Evolutionary conservation across 2,888 invertebrate species (phyloP), one percentile per base, ranked within the genome.

Genomic region (Phengaris alcon): DNA sequence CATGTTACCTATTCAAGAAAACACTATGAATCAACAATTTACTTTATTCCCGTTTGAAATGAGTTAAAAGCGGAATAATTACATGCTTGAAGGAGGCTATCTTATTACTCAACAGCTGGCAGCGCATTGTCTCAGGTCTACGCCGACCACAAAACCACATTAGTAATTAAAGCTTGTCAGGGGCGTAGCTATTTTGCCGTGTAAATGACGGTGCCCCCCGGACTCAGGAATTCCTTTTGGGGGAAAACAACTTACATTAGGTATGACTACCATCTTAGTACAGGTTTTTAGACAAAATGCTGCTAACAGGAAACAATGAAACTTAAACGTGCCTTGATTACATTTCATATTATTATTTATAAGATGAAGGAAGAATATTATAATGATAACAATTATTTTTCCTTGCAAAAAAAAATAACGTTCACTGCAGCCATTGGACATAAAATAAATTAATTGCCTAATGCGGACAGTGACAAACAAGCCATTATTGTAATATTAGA

Each of bases 161-260:
- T 64, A 64, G 64, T 64, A 64, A 64, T 64, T 44, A 64, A 64
- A 64, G 64, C 64, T 59, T 8, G 59, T 22, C 59, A 64, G 64
- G 64, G 64, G 64, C 64, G 44, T 64, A 64, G 64, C 35, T 64
- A 64, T 12, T 3, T 12, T 7, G 52, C 52, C 35, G 64, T 64
- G 64, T 5, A 10, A 64, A 59, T 59, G 22, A 35, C 64, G 35
- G 64, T 35, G 35, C 22, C 35, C 12, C 22, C 59, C n/a, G 22
- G 15, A 59, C 22, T 59, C 15, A 22, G 64, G 35, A 44, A 12
- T 9, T 4, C 2, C 12, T 64, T 64, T 64, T 35, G 4, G 35
- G 3, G 4, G 3, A 57, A 57, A 57, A 57, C 15, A 15, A 57
- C 9, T 57, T 13, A 55, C 57, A 35, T 35, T 35, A 35, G 35